Evolutionary conservation across 2,113 vertebrate genomes (phyloP), one percentile per base, ranked within the genome.

Genomic region (Coptodon bakossiorum): DNA sequence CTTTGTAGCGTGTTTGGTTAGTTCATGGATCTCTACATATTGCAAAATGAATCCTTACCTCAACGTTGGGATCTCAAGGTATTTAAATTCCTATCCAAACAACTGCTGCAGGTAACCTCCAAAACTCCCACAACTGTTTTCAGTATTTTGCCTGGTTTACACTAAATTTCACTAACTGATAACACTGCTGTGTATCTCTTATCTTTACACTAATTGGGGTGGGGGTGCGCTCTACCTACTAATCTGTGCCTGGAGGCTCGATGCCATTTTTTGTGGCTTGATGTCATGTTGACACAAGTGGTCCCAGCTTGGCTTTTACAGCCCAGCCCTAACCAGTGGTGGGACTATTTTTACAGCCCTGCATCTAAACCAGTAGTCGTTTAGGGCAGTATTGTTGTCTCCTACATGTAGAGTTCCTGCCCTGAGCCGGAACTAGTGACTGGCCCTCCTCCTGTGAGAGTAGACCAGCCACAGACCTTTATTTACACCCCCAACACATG

Each of bases 281-380:
- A 86, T 91, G 90, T 89, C 52, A 45, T 95, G 89, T 95, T 94
- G 87, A 94, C 90, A 83, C 90, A 95, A 93, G 90, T 94, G 83
- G 63, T 73, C 66, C 71, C 86, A 84, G 84, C 8, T 61, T 86
- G 84, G 91, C 53, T 89, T 94, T 92, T 89, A 89, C 91, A 81
- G 85, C 88, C 85, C 84, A 79, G 66, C 87, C 84, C 73, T 68
- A 85, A 89, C 82, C 92, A 82, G 48, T 45, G 22, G 53, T 45
- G 14, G 56, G 57, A 43, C 78, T 92, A 57, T 92, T 92, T 92
- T 90, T 90, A 93, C 66, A 91, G 40, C 80, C 59, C 36, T 24
- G n/a, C 2, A 34, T 85, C 40, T 56, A 14, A 73, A 88, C 63
- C 84, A 88, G 88, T 81, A 82, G 85, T 82, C 16, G 16, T 83